A percentile compares a stretch with the other conserved stretches of the same genome.
Conservation (phyloP, 2,888 invertebrate genomes). For the Idaea dimidiata region DNA sequence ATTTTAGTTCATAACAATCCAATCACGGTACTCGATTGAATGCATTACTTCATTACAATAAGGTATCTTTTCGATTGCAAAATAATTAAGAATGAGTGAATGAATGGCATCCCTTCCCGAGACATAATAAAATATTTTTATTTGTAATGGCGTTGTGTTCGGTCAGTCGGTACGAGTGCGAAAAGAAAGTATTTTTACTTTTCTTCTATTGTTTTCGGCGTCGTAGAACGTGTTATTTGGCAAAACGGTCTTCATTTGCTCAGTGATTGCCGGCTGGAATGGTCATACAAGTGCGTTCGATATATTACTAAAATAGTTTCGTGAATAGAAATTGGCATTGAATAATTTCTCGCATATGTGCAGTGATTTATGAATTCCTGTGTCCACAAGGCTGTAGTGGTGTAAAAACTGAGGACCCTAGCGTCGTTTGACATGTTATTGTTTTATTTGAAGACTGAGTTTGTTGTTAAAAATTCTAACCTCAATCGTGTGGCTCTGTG, state of each 20-base stretch:
- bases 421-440: slow-evolving; percentile 45
- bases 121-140: slow-evolving; percentile 31
- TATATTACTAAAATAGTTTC: slow-evolving; percentile 16
- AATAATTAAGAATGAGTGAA: slow-evolving; percentile 30
- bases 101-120: slow-evolving; percentile 40
- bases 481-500: slow-evolving; percentile 67
- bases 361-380: slow-evolving; percentile 49
- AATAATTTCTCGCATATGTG: slow-evolving; percentile 53
- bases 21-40: slow-evolving; percentile 33
- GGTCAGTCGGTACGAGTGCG: slow-evolving; percentile 39
- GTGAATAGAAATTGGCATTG: slow-evolving; percentile 47
- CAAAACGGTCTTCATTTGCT: slow-evolving; percentile 3
- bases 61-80: slow-evolving; percentile 29
- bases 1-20: slow-evolving; percentile 46
- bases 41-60: slow-evolving; percentile 26
- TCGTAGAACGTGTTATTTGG: slow-evolving; percentile 7
- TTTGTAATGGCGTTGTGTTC: slow-evolving; percentile 49
- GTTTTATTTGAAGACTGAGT: slow-evolving; percentile 50
- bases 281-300: slow-evolving; percentile 14
- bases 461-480: slow-evolving; percentile 69
- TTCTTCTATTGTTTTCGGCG: slow-evolving; percentile 27
- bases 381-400: slow-evolving; percentile 31
- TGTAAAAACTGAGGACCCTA: slow-evolving; percentile 34
- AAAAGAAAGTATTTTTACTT: slow-evolving; percentile 24
- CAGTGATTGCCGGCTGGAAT: slow-evolving; percentile 1